Evolutionary conservation across 1,140 invertebrate genomes (phyloP).

Genomic region (Lasioglossum albipes): DNA sequence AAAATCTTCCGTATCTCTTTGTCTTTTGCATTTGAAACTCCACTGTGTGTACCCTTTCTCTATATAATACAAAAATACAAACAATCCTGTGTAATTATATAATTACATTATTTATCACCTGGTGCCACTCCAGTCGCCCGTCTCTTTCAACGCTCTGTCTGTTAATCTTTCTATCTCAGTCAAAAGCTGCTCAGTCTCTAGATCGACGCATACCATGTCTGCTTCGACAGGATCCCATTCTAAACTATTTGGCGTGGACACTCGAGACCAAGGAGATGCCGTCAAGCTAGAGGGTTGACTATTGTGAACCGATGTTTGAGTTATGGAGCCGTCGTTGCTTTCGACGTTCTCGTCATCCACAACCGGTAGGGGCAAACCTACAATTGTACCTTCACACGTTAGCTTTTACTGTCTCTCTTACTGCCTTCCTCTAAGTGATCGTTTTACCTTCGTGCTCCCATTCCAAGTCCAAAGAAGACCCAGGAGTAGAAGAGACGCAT

Average conservation of each 20-base stretch:
- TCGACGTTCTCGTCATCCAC: slow-evolving; percentile 54
- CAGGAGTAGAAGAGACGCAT: slow-evolving; percentile 78
- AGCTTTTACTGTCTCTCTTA: too few species aligned
- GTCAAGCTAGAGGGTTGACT: slow-evolving; percentile 73
- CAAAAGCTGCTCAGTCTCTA: slow-evolving; percentile 80
- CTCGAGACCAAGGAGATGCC: slow-evolving; percentile 79
- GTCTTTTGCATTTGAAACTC: slow-evolving; percentile 22
- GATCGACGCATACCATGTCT: slow-evolving; percentile 75
- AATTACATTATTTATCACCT: slow-evolving; percentile 69
- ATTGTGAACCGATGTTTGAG: slow-evolving; percentile 64
- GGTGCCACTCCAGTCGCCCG: slow-evolving; percentile 75
- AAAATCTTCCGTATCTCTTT: slow-evolving; percentile 48
- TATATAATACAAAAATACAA: slow-evolving; percentile 73
- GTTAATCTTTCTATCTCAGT: slow-evolving; percentile 81
- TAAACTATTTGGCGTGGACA: slow-evolving; percentile 81
- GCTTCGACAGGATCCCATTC: slow-evolving; percentile 82
- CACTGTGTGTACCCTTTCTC: slow-evolving; percentile 19
- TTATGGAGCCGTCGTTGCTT: slow-evolving; percentile 59
- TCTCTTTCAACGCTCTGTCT: slow-evolving; percentile 80
- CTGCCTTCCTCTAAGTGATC: background rate
- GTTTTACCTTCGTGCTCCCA: slow-evolving; percentile 82
- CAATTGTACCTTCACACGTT: background rate
- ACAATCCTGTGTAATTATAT: slow-evolving; percentile 52
- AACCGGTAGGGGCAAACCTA: slow-evolving; percentile 63
- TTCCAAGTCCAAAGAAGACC: slow-evolving; percentile 82